Evolutionary conservation across 2,888 invertebrate species (phyloP).

Genomic region (Notodonta dromedarius): DNA sequence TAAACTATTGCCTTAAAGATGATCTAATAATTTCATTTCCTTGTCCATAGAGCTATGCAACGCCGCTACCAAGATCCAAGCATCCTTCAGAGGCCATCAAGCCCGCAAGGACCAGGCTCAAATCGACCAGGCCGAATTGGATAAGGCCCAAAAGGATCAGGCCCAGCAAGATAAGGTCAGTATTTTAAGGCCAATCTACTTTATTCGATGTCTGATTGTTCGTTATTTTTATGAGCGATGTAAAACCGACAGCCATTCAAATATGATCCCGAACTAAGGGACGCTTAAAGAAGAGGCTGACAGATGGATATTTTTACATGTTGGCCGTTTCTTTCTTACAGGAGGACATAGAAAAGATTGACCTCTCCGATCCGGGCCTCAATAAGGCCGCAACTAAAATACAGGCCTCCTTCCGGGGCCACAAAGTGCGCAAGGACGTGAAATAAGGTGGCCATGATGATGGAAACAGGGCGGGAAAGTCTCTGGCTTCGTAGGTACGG

Average conservation of each 20-base stretch:
- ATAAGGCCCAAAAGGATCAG: slow-evolving; percentile 81
- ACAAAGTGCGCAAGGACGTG: slow-evolving; percentile 92
- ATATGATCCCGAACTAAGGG: too few species aligned
- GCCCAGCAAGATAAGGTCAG: slow-evolving; percentile 75
- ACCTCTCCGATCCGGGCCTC: slow-evolving; percentile 93
- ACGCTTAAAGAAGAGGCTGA: too few species aligned
- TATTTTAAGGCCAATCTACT: not conserved
- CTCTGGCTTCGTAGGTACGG: slow-evolving; percentile 56
- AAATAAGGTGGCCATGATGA: slow-evolving; percentile 62
- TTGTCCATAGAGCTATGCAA: slow-evolving; percentile 88
- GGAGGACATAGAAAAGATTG: slow-evolving; percentile 93
- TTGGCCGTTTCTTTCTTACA: slow-evolving; percentile 48
- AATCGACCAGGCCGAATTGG: slow-evolving; percentile 69
- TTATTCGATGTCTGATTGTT: too few species aligned
- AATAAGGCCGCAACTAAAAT: slow-evolving; percentile 96
- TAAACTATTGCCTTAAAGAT: too few species aligned
- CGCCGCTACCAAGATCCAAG: slow-evolving; percentile 96
- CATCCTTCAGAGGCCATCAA: slow-evolving; percentile 95
- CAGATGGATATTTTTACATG: too few species aligned
- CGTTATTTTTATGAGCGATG: too few species aligned
- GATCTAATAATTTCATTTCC: slow-evolving; percentile 17
- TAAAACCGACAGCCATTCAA: too few species aligned
- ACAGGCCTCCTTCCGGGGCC: slow-evolving; percentile 96
- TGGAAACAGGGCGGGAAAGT: slow-evolving; percentile 41
- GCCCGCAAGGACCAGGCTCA: slow-evolving; percentile 87